phyloP scores from a whole-genome alignment of 2,797 vertebrate species.

The Octomys mimax region DNA sequence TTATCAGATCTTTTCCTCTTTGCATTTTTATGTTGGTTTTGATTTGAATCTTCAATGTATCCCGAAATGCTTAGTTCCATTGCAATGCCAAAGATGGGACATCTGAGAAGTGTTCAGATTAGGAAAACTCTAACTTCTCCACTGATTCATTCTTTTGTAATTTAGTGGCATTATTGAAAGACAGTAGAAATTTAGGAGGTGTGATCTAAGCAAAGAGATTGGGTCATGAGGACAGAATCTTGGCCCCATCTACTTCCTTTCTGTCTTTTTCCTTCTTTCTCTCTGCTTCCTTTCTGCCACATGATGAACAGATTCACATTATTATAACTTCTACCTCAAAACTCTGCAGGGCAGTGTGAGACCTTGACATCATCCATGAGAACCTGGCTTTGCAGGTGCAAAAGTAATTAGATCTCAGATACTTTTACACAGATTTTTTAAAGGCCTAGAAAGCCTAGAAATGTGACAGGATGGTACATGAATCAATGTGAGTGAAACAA shows the following conservation, averaged over 20 bases:
- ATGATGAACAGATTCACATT: background rate
- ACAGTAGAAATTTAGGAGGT: background rate
- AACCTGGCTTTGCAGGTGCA: background rate
- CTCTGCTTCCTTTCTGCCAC: background rate
- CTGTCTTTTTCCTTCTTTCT: background rate
- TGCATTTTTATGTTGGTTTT: background rate
- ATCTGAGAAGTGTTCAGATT: background rate
- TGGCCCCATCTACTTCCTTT: background rate
- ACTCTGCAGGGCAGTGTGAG: background rate
- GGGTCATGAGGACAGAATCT: background rate
- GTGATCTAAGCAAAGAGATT: background rate
- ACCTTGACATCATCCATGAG: background rate
- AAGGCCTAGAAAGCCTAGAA: background rate
- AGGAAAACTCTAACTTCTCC: background rate
- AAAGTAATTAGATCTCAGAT: background rate
- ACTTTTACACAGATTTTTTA: background rate
- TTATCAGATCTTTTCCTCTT: conserved; percentile 22
- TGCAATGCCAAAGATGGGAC: background rate
- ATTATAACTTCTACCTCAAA: background rate
- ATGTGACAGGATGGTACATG: background rate
- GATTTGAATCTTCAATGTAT: background rate
- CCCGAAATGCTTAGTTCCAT: background rate
- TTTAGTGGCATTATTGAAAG: background rate
- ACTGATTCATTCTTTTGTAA: background rate
- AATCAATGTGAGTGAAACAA: background rate